Evolutionary conservation across 2,797 vertebrate genomes (phyloP), one percentile per base, ranked within the genome.

Genomic region (Poeciliopsis turneri): DNA sequence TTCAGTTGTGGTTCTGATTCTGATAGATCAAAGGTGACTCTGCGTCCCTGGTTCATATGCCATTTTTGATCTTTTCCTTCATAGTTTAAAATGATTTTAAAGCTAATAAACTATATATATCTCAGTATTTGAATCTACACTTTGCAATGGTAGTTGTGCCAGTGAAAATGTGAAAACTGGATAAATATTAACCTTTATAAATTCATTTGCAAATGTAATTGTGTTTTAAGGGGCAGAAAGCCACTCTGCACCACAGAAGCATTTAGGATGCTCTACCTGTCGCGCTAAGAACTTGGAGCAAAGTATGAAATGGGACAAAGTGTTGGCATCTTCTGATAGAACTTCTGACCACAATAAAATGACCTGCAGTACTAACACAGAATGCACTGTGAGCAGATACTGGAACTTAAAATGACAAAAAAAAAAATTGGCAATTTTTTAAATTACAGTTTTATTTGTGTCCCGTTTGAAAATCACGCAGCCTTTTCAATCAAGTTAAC

Each of bases 391-490:
- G 4, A 41, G 64, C 39, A 25, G 4, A 5, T n/a, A 12, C 10
- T 41, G 9, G 61, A 70, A 45, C 5, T 28, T n/a, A 15, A 70
- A 68, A 41, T 70, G 7, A 69, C 39, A 33, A 33, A 33, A 33
- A 33, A 68, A n/a, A 69, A 53, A 25, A 51, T 25, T 5, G 11
- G 2, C 2, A 25, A 16, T 28, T 16, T 61, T 75, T 84, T 30
- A 80, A 82, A 71, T 76, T 23, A 75, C 87, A 59, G 28, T 88
- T 88, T 82, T 75, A 43, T 78, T 70, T 43, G 66, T 77, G 84
- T 85, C 81, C 76, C 69, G 78, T 81, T 72, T 81, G 80, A 74
- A 84, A 90, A 89, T 89, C 81, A 86, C 68, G 75, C 76, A 75
- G 28, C 43, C 78, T 84, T 74, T 88, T 75, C 75, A 53, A 88